Percentiles rank a stretch among this genome's conserved stretches.
Conservation (phyloP, 53 echinoderm and acorn worm genomes). For the Stichopus horrens region DNA sequence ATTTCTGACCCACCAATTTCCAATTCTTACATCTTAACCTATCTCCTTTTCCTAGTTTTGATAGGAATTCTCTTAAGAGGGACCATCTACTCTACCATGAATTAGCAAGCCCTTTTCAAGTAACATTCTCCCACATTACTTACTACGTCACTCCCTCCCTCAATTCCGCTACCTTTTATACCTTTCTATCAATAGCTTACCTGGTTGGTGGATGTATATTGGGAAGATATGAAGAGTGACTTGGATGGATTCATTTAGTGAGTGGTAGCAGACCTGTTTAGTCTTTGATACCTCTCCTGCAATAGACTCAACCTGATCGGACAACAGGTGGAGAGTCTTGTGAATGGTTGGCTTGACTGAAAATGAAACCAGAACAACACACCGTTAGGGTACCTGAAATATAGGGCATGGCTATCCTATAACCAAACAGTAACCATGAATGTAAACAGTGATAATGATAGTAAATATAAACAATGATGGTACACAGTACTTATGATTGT, state of each 20-base stretch:
- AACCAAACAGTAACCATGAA: too few relatives aligned
- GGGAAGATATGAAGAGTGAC: constrained; percentile 85
- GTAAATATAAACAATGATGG: too few relatives aligned
- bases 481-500: too few relatives aligned
- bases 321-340: constrained; percentile 75
- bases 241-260: constrained; percentile 83
- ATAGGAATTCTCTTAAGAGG: too few relatives aligned
- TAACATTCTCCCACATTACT: not conserved
- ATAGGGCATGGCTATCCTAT: too few relatives aligned
- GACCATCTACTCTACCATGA: too few relatives aligned
- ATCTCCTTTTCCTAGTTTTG: too few relatives aligned
- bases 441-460: too few relatives aligned
- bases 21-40: too few relatives aligned
- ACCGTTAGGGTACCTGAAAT: not conserved
- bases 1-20: too few relatives aligned
- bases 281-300: constrained; percentile 98
- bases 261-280: constrained; percentile 91
- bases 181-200: constrained; percentile 38
- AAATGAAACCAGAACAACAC: constrained; percentile 18
- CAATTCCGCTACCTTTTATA: not conserved
- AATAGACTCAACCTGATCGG: constrained; percentile 94
- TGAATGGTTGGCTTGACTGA: constrained; percentile 91
- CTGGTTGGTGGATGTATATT: constrained; percentile 94
- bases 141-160: not conserved
- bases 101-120: too few relatives aligned